phyloP scores from a whole-genome alignment of 2,797 vertebrate genomes.

The Chromobotia macracanthus region DNA sequence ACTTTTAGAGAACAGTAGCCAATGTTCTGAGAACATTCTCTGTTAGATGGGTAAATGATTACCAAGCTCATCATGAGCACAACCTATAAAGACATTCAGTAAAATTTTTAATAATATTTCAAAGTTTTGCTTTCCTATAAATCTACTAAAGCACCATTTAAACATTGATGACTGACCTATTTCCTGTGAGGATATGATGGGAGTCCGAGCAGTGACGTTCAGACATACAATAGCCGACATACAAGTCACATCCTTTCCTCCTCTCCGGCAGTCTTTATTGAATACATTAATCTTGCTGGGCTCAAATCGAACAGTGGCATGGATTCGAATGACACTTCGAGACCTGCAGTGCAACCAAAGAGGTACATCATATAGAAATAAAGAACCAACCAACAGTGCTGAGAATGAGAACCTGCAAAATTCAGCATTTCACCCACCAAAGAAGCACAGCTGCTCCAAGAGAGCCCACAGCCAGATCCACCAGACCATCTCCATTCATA shows the following conservation, averaged over 20 bases:
- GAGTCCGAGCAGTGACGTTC: constrained; percentile 84
- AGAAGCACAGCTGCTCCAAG: constrained; percentile 90
- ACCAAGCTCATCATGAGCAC: too few relatives aligned
- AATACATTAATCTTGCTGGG: constrained; percentile 95
- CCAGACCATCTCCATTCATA: constrained; percentile 89
- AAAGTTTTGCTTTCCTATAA: too few relatives aligned
- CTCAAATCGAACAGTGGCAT: constrained; percentile 86
- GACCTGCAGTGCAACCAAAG: constrained; percentile 77
- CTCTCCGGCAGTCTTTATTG: constrained; percentile 91
- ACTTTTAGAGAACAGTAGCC: too few relatives aligned
- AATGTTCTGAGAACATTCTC: too few relatives aligned
- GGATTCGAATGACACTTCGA: constrained; percentile 86
- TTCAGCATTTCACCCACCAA: constrained; percentile 79
- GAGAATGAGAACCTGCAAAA: neutral
- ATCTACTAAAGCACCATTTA: too few relatives aligned
- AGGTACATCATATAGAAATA: neutral
- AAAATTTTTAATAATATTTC: too few relatives aligned
- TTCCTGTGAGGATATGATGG: constrained; percentile 78
- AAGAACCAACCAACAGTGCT: neutral
- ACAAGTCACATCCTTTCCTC: constrained; percentile 92
- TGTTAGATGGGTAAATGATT: too few relatives aligned
- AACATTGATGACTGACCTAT: constrained; percentile 78
- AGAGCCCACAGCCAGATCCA: constrained; percentile 92
- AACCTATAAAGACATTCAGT: too few relatives aligned
- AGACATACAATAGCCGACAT: constrained; percentile 92